phyloP scores from a whole-genome alignment of 1,140 invertebrate genomes.

The Hestina assimilis region DNA sequence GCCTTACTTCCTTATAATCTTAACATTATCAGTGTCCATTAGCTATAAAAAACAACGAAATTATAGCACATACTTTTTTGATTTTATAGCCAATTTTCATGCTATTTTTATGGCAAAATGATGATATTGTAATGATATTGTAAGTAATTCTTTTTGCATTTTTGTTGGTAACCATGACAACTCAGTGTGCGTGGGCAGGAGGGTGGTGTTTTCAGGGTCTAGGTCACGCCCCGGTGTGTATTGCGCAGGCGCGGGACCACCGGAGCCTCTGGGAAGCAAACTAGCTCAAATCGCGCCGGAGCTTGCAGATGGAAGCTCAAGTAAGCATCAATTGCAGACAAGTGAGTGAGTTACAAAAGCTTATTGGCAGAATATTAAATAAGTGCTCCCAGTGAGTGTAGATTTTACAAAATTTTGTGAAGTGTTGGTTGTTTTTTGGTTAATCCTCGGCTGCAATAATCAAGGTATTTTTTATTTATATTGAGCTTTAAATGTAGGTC shows the following conservation, averaged over 20 bases:
- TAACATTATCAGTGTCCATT: too few species aligned
- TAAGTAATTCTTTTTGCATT: too few species aligned
- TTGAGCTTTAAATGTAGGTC: too few species aligned
- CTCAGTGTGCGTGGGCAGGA: slow-evolving; percentile 58
- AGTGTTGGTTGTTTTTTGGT: not conserved
- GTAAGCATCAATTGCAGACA: slow-evolving; percentile 6
- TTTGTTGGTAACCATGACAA: slow-evolving; percentile 57
- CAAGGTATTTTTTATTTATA: not conserved
- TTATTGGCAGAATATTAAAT: slow-evolving; percentile 7
- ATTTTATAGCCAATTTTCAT: too few species aligned
- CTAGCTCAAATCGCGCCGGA: slow-evolving; percentile 47
- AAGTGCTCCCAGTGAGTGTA: slow-evolving; percentile 11
- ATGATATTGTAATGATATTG: too few species aligned
- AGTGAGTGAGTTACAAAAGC: slow-evolving; percentile 6
- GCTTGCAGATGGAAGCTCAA: slow-evolving; percentile 42
- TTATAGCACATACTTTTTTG: too few species aligned
- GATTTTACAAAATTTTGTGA: slow-evolving; percentile 1
- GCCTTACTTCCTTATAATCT: slow-evolving; percentile 14
- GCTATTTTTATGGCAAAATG: too few species aligned
- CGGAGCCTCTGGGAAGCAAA: slow-evolving; percentile 40
- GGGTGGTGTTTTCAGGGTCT: slow-evolving; percentile 76
- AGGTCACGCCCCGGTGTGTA: slow-evolving; percentile 72
- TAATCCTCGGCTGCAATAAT: not conserved
- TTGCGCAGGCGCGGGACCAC: slow-evolving; percentile 55
- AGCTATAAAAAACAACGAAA: too few species aligned